Evolutionary conservation across 92 coral and sea anemone species (phyloP), one percentile per base, ranked within the genome.

Genomic region (Palythoa grandis): DNA sequence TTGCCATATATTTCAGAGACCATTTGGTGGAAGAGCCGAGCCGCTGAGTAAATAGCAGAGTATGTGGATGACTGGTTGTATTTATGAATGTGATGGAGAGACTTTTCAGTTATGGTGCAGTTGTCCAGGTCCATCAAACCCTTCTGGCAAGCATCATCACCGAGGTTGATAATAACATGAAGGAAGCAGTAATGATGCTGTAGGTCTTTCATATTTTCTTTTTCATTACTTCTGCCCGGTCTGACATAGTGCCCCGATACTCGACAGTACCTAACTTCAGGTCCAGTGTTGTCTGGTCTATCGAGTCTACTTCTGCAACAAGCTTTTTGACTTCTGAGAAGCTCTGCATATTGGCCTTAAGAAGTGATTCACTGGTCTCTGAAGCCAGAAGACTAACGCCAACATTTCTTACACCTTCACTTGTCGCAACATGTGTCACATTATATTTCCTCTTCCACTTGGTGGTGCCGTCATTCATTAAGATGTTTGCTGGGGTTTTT

Each of bases 1-100:
- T 72, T 72, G 77, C 58, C 58, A 72, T 72, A 72, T 72, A 72
- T 72, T 72, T 47, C 77, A 72, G 77, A 72, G 77, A 56, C 54
- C 77, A 72, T 72, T 72, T 72, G 77, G 77, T 72, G 77, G 77
- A 72, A 72, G 24, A 72, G 77, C 29, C 77, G 77, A 72, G 77
- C 77, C 24, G 77, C 77, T 72, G 77, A 72, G 77, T 72, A 72
- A 56, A 43, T 72, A 72, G 77, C 77, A 3, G 77, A 72, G 77
- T 72, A 72, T 72, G 77, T 72, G 77, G 77, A 72, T 4, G 77
- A 72, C 77, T 72, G 77, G 77, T 72, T 72, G 77, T 72, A 15
- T 15, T 35, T 43, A 20, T 72, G 77, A 72, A 72, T 72, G 77
- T 72, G 56, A 7, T 72, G 54, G 53, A 70, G 74, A 47, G 75